A percentile compares a stretch with the other conserved stretches of the same genome.
Conservation (phyloP, 2,797 vertebrate species). For the Myotis findleyi region DNA sequence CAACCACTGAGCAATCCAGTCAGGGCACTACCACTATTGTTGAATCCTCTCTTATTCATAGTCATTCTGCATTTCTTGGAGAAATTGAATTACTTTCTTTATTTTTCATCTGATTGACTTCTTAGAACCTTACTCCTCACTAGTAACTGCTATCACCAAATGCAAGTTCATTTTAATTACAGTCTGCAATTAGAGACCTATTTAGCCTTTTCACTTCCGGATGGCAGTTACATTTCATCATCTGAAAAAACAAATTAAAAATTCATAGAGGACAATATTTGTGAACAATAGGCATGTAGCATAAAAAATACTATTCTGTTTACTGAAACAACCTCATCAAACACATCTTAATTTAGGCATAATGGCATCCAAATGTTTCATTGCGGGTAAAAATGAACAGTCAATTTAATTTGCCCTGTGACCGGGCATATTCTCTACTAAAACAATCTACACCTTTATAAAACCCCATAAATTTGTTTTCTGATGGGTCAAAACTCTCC, state of each 20-base stretch:
- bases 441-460: neutral
- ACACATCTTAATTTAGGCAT: conserved; percentile 50
- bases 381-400: neutral
- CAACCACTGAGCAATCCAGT: neutral
- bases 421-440: neutral
- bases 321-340: neutral
- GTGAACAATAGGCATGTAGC: conserved; percentile 20
- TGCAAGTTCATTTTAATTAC: conserved; percentile 73
- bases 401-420: conserved; percentile 29
- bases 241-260: conserved; percentile 78
- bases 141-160: conserved; percentile 33
- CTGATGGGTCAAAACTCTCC: neutral
- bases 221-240: conserved; percentile 63
- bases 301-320: conserved; percentile 27
- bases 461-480: conserved; percentile 63
- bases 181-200: conserved; percentile 56
- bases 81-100: conserved; percentile 69
- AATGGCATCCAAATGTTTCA: conserved; percentile 43
- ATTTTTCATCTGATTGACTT: conserved; percentile 77
- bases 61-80: conserved; percentile 48
- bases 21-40: neutral
- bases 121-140: conserved; percentile 56
- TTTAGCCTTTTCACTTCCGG: conserved; percentile 65
- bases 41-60: neutral
- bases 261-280: conserved; percentile 50